Evolutionary conservation across 2,888 invertebrate genomes (phyloP), one percentile per base, ranked within the genome.

Genomic region (Hirtodrosophila cameraria): DNA sequence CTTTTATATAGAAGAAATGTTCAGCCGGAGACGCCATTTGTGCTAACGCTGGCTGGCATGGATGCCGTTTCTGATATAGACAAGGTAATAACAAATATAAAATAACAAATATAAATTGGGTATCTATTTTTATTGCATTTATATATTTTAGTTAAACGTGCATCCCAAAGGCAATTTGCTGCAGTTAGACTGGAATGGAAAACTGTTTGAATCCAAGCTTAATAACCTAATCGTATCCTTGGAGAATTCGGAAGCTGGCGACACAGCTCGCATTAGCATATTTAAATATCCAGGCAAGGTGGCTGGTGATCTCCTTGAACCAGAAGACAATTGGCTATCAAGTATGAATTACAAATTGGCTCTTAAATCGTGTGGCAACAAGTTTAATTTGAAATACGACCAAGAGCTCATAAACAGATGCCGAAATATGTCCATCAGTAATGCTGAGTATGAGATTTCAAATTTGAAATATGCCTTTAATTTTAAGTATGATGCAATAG

Each of bases 401-500:
- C 28, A 45, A n/a, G 49, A 55, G 9, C 9, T 64, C 0, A 13
- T 57, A 6, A 55, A 39, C 8, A 28, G 33, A 35, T 64, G 64
- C 8, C 25, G 66, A 7, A 7, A 41, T 13, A 39, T 57, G 4
- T 12, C 33, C 13, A 49, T 57, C 1, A 45, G 8, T n/a, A 57
- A 49, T 41, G 28, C 38, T 1, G 67, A 46, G 1, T 46, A 41
- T 46, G 31, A 30, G 6, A 1, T 58, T 5, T 5, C 30, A 0
- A 46, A 46, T 2, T 41, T 58, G 67, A 0, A 50, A 16, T 27
- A 7, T 8, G 60, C 59, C 5, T 59, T 59, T 15, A 52, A 66
- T 36, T 52, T 66, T 13, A 67, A 67, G 1, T 67, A 67, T 25
- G 27, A 65, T 11, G 41, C 27, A 6, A 18, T 65, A 1, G 45